Conservation (phyloP, 2,797 vertebrate genomes). For the Parauchenoglanis ngamensis region DNA sequence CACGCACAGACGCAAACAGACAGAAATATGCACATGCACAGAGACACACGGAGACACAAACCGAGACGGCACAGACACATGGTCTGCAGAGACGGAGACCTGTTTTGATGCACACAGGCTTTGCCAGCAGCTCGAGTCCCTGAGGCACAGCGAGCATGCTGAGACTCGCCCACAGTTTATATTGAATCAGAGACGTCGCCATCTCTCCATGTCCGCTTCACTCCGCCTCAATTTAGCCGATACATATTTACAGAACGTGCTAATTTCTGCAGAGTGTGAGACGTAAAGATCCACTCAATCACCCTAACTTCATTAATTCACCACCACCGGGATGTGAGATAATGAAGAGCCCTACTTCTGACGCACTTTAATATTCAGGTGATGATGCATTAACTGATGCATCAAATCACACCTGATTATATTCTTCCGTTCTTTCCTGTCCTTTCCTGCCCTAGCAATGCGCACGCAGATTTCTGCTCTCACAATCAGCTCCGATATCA, state of each 20-base stretch:
- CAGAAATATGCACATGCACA: background rate
- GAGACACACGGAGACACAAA: background rate
- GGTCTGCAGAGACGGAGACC: conserved; percentile 27
- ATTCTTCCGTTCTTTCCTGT: background rate
- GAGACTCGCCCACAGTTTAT: conserved; percentile 41
- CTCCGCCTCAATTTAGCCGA: background rate
- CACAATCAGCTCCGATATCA: background rate
- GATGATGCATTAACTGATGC: background rate
- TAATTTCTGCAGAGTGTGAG: background rate
- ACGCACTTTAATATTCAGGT: background rate
- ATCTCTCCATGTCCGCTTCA: background rate
- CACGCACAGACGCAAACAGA: background rate
- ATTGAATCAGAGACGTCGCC: conserved; percentile 5
- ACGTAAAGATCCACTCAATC: background rate
- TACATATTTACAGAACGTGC: background rate
- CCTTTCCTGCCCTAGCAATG: background rate
- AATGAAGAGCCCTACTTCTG: background rate
- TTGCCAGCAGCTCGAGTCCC: conserved; percentile 17
- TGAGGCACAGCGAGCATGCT: conserved; percentile 18
- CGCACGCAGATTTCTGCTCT: too few relatives aligned
- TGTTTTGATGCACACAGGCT: conserved; percentile 32
- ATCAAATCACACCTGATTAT: background rate
- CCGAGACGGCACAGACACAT: background rate
- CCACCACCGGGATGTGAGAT: background rate
- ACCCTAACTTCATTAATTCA: background rate